phyloP scores from a whole-genome alignment of 37 sponge, comb jelly and placozoan genomes.

The Halisarca cf. caerulea region DNA sequence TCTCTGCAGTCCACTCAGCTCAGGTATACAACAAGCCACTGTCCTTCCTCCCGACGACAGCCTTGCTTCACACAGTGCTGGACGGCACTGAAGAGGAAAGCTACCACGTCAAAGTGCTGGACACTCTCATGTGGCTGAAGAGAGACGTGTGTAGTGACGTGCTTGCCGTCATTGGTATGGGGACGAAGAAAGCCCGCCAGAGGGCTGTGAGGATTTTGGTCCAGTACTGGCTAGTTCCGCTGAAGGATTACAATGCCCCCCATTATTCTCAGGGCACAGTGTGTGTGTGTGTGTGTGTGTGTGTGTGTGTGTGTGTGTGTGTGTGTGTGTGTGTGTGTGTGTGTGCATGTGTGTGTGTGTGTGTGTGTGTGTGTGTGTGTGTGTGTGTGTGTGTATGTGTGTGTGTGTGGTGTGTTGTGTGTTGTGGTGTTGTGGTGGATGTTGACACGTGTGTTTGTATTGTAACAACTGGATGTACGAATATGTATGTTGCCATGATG shows the following conservation, averaged over 20 bases:
- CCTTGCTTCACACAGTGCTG: constrained; percentile 56
- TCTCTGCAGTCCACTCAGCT: not conserved
- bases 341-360: constrained; percentile 45
- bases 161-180: constrained; percentile 52
- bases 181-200: constrained; percentile 27
- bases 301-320: constrained; percentile 30
- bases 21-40: not conserved
- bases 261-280: constrained; percentile 14
- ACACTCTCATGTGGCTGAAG: constrained; percentile 70
- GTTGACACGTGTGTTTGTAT: no score
- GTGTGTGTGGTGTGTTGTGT: not conserved
- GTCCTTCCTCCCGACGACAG: constrained; percentile 13
- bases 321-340: constrained; percentile 45
- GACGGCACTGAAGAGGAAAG: constrained; percentile 14
- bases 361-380: constrained; percentile 48
- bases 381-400: constrained; percentile 45
- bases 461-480: no score
- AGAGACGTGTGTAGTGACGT: constrained; percentile 63
- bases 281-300: constrained; percentile 31
- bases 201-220: constrained; percentile 54
- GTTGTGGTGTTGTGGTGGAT: no score
- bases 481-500: no score
- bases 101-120: constrained; percentile 42
- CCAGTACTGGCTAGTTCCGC: constrained; percentile 65
- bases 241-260: constrained; percentile 22